Base-by-base conservation (phyloP, 1,140 invertebrate genomes). In the Drosophila truncata region DNA sequence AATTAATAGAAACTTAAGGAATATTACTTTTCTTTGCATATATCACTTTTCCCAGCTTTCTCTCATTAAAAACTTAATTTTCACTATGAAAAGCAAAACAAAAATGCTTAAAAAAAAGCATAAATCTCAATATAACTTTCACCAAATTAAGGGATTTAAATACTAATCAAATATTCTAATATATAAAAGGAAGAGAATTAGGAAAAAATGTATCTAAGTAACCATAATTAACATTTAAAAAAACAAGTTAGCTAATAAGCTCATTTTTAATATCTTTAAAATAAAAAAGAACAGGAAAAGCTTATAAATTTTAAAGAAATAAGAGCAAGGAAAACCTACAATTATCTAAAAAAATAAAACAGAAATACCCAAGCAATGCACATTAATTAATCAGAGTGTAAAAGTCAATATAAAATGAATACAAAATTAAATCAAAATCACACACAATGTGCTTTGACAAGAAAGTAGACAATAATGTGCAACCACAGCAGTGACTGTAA, bases 401-500 rank as follows among this genome's bases (percentile, higher is more conserved):
- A 35, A 35, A 0, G 13, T 2, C 31, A 35, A 54, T 54, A 23
- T 23, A 54, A 54, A 54, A 16, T 23, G 8, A 33, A 52, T 14
- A 52, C 27, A 20, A 23, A 37, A 54, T n/a, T 11, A 23, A 54
- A 54, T 35, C 10, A 33, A 52, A 52, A 20, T 31, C n/a, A 33
- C 8, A 33, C 4, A 33, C 31, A 33, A 33, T 11, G 11, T 33
- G 31, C 46, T 27, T 23, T 14, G 25, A 10, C 0, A 18, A 27
- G 18, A 29, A 18, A 18, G 9, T n/a, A 33, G 13, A 52, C 49
- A 31, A 31, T 4, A 46, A 13, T 47, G 29, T 4, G 33, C 49
- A 52, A 20, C 18, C 50, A 52, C 52, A 54, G 31, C 23, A 49
- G 25, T 49, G 23, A 49, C 46, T 6, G 46, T 27, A 31, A 31